Conservation (phyloP, 2,888 invertebrate genomes). For the Sinohyriopsis cumingii region DNA sequence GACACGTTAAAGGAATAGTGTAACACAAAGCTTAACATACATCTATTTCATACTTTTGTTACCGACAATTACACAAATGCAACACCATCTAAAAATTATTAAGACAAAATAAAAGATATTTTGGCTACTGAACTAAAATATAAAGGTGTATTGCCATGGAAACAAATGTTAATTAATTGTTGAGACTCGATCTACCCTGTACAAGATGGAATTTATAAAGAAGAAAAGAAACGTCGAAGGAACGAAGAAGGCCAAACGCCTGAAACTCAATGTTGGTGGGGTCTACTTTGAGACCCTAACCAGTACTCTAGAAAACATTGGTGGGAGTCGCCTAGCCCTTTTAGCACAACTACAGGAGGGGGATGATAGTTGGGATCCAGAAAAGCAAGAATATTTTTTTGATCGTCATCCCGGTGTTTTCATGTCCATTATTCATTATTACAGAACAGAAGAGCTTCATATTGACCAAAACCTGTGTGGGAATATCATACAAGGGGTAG, state of each 20-base stretch:
- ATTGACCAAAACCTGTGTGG: slow-evolving; percentile 68
- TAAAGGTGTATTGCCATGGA: too few species aligned
- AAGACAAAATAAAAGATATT: too few species aligned
- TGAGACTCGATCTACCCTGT: too few species aligned
- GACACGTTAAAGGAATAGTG: too few species aligned
- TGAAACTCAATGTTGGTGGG: slow-evolving; percentile 67
- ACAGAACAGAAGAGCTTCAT: slow-evolving; percentile 68
- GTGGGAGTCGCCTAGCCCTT: slow-evolving; percentile 64
- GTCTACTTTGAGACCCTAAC: slow-evolving; percentile 61
- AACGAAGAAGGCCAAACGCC: slow-evolving; percentile 37
- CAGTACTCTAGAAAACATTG: slow-evolving; percentile 55
- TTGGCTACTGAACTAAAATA: too few species aligned
- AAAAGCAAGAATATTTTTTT: slow-evolving; percentile 66
- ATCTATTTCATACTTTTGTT: too few species aligned
- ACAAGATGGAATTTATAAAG: slow-evolving; percentile 46
- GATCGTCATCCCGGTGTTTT: slow-evolving; percentile 69
- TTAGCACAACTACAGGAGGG: slow-evolving; percentile 58
- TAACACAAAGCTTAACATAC: too few species aligned
- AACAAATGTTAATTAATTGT: too few species aligned
- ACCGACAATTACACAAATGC: too few species aligned
- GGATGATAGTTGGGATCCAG: slow-evolving; percentile 65
- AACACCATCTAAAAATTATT: too few species aligned
- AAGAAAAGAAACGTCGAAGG: slow-evolving; percentile 23
- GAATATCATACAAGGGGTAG: slow-evolving; percentile 67
- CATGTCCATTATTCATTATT: slow-evolving; percentile 64